These are phyloP conservation scores for Aegithalos caudatus DNA, from an alignment of 2,113 vertebrate genomes.

Conservation along the genomic window DNA sequence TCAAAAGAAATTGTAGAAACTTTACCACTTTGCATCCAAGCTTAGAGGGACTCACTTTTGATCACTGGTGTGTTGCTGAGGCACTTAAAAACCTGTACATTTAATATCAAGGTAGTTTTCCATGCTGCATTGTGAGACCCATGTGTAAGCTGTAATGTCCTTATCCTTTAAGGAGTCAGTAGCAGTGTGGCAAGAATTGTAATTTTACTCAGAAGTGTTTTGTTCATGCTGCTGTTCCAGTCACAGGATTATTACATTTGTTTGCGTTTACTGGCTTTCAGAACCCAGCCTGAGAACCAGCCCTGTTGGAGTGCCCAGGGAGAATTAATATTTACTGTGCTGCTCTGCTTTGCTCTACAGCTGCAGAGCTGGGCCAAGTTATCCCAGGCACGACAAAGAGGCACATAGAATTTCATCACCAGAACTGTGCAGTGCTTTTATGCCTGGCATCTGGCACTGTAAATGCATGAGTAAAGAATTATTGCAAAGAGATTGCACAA, in stretches of 20 bases:
- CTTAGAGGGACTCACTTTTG: background rate
- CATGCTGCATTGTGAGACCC: background rate
- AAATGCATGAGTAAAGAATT: conserved; percentile 10
- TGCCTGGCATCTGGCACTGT: conserved; percentile 3
- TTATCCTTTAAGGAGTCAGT: background rate
- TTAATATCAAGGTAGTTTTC: background rate
- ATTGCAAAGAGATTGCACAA: conserved; percentile 19
- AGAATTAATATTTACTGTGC: conserved; percentile 19
- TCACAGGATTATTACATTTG: background rate
- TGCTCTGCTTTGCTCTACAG: background rate
- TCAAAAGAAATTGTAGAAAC: background rate
- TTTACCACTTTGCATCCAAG: background rate
- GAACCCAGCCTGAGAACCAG: background rate
- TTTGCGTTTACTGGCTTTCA: background rate
- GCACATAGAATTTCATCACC: background rate
- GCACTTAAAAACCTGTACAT: background rate
- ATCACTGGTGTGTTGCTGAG: background rate
- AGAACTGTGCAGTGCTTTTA: background rate
- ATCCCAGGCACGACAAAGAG: background rate
- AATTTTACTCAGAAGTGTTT: background rate
- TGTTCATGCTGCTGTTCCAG: background rate
- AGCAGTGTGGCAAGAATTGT: background rate
- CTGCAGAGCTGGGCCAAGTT: conserved; percentile 16
- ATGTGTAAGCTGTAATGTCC: background rate
- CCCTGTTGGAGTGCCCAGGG: background rate